phyloP scores from a whole-genome alignment of 2,113 vertebrate species.

The Amblyornis subalaris region DNA sequence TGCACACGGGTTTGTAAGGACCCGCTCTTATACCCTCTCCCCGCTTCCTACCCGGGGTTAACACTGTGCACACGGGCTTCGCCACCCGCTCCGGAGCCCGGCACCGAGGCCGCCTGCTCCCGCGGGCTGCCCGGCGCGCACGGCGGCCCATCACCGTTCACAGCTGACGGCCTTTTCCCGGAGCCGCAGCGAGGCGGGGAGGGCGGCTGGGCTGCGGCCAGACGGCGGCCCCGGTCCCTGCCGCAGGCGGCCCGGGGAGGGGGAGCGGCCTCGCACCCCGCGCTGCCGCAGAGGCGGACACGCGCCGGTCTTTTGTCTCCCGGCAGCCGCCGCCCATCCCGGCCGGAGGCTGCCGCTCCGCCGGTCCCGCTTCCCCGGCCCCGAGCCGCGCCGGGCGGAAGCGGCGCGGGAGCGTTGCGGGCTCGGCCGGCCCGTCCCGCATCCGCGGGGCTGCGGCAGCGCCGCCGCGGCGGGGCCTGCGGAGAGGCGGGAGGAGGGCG shows the following conservation, averaged over 20 bases:
- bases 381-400: neutral
- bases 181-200: neutral
- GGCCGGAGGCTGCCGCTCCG: neutral
- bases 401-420: neutral
- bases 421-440: too few species aligned
- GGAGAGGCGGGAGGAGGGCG: too few species aligned
- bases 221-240: neutral
- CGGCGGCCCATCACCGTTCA: neutral
- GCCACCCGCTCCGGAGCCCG: neutral
- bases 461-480: too few species aligned
- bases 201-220: neutral
- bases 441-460: too few species aligned
- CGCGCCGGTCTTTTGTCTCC: slow-evolving; percentile 14
- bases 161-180: neutral
- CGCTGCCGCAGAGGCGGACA: neutral
- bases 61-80: neutral
- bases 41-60: neutral
- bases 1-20: neutral
- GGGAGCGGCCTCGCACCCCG: neutral
- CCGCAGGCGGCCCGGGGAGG: neutral
- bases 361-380: neutral
- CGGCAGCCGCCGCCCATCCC: neutral
- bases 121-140: neutral
- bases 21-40: neutral
- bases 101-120: neutral